These are phyloP conservation scores for Amphilophus citrinellus DNA, from an alignment of 2,113 vertebrate species.

Conservation along the genomic window DNA sequence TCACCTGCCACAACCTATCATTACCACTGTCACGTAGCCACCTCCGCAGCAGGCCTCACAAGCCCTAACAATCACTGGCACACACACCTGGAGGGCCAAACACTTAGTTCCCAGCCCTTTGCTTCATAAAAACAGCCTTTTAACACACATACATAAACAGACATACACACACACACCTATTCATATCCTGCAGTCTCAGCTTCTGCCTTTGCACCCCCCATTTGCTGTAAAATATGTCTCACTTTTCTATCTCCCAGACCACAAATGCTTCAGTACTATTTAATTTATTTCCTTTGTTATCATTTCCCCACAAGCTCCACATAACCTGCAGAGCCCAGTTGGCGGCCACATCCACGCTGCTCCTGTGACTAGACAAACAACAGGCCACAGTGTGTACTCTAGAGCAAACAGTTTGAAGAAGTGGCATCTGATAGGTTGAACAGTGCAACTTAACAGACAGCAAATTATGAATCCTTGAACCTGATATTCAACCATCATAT, in stretches of 20 bases:
- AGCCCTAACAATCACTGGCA: constrained; percentile 71
- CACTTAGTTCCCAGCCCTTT: constrained; percentile 72
- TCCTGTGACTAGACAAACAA: constrained; percentile 44
- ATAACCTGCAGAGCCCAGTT: constrained; percentile 23
- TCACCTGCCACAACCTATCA: constrained; percentile 85
- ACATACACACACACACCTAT: constrained; percentile 64
- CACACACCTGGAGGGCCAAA: constrained; percentile 78
- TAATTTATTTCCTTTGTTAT: constrained; percentile 72
- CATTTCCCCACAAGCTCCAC: constrained; percentile 42
- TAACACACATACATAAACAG: constrained; percentile 44
- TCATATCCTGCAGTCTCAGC: constrained; percentile 68
- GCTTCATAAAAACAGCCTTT: constrained; percentile 65
- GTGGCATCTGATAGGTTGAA: constrained; percentile 19
- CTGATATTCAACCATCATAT: background rate
- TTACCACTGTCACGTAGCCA: constrained; percentile 77
- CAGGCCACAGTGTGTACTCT: constrained; percentile 15
- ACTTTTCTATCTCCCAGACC: constrained; percentile 53
- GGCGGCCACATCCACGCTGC: constrained; percentile 40
- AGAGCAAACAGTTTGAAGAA: constrained; percentile 26
- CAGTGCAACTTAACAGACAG: background rate
- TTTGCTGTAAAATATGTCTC: constrained; percentile 56
- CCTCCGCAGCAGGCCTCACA: constrained; percentile 64
- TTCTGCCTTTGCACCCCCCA: constrained; percentile 42
- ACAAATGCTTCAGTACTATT: constrained; percentile 67
- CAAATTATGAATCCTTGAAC: constrained; percentile 15